Conservation (phyloP, 92 coral and sea anemone genomes). For the Actinostola sp. region DNA sequence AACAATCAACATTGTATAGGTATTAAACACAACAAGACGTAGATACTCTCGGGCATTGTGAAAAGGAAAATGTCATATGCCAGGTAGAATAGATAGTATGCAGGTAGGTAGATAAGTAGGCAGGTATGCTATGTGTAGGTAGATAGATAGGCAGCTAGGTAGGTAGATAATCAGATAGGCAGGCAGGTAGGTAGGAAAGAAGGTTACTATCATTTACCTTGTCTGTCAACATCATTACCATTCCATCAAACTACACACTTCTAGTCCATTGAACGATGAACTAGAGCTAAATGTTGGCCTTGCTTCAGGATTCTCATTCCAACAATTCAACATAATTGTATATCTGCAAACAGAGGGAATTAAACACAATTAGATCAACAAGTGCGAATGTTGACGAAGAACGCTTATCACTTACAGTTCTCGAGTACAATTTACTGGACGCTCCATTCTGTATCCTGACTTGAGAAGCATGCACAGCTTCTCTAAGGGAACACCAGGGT, state of each 20-base stretch:
- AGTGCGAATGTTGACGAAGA: neutral
- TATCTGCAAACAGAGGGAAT: conserved; percentile 43
- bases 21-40: too few relatives aligned
- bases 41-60: too few relatives aligned
- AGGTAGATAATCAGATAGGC: too few relatives aligned
- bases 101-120: too few relatives aligned
- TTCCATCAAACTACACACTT: conserved; percentile 65
- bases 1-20: too few relatives aligned
- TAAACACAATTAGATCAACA: neutral
- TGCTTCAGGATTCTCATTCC: conserved; percentile 80
- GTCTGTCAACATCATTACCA: conserved; percentile 75
- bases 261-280: too few relatives aligned
- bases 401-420: conserved; percentile 73
- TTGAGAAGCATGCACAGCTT: conserved; percentile 85
- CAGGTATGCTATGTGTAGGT: too few relatives aligned
- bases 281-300: conserved; percentile 84
- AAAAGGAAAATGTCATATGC: too few relatives aligned
- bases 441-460: conserved; percentile 91
- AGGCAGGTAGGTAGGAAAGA: neutral
- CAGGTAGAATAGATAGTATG: too few relatives aligned
- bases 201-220: conserved; percentile 49
- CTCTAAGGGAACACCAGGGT: conserved; percentile 95
- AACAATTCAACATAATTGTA: conserved; percentile 70
- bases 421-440: conserved; percentile 87
- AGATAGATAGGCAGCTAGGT: too few relatives aligned